These are phyloP conservation scores for Thryonomys swinderianus DNA, from an alignment of 2,113 vertebrate species.

Conservation along the genomic window DNA sequence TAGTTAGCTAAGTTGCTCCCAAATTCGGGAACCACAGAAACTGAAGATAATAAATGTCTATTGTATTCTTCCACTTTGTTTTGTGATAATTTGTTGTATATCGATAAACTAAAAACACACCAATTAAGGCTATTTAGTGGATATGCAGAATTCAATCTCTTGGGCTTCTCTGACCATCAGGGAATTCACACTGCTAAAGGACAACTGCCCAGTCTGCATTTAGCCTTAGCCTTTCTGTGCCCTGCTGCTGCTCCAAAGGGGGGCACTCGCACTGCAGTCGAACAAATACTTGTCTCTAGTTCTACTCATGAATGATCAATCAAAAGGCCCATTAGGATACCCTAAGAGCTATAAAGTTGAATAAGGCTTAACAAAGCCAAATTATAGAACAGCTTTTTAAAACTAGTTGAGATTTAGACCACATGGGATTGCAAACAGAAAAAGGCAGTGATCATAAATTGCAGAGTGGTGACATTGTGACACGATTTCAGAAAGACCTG, in stretches of 20 bases:
- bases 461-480: not conserved
- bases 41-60: not conserved
- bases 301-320: not conserved
- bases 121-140: not conserved
- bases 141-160: not conserved
- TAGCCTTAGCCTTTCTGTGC: too few species aligned
- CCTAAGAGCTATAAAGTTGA: not conserved
- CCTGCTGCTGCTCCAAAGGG: not conserved
- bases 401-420: slow-evolving; percentile 3
- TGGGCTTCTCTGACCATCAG: not conserved
- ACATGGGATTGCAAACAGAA: not conserved
- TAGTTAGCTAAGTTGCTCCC: not conserved
- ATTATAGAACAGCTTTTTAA: not conserved
- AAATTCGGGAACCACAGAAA: not conserved
- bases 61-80: not conserved
- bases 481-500: not conserved
- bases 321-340: not conserved
- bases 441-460: slow-evolving; percentile 1
- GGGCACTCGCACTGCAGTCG: not conserved
- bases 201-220: fast-evolving
- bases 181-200: not conserved
- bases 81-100: not conserved
- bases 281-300: not conserved
- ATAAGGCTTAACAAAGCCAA: not conserved
- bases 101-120: not conserved